These are phyloP conservation scores for Coptodon rendalli DNA, from an alignment of 2,113 vertebrate species.

Conservation along the genomic window DNA sequence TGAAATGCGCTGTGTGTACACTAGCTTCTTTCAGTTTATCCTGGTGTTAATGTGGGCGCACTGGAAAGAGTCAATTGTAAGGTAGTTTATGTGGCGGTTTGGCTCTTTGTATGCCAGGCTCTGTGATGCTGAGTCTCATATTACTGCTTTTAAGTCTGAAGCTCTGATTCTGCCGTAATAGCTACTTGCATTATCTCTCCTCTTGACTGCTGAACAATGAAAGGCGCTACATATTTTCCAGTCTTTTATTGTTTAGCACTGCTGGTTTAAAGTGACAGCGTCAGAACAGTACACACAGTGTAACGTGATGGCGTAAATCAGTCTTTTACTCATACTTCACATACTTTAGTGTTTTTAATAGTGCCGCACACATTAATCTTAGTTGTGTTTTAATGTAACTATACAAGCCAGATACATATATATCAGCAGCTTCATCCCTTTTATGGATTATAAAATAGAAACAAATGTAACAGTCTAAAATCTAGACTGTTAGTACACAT, in stretches of 20 bases:
- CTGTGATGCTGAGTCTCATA: not conserved
- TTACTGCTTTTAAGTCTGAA: not conserved
- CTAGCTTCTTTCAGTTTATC: not conserved
- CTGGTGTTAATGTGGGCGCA: too few species aligned
- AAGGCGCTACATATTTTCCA: not conserved
- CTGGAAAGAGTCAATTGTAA: not conserved
- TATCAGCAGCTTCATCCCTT: not conserved
- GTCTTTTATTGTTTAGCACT: not conserved
- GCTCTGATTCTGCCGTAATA: not conserved
- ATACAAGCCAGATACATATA: not conserved
- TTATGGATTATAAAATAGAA: not conserved
- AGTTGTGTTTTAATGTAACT: not conserved
- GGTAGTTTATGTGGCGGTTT: not conserved
- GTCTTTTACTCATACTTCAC: not conserved
- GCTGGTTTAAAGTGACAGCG: not conserved
- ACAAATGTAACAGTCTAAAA: not conserved
- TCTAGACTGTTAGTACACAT: not conserved
- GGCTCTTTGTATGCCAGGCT: not conserved
- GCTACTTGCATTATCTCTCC: not conserved
- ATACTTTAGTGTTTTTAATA: not conserved
- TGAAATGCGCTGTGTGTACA: not conserved
- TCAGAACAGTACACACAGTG: not conserved
- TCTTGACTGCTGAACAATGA: not conserved
- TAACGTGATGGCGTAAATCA: not conserved
- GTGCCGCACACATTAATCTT: not conserved